A percentile compares a stretch with the other conserved stretches of the same genome.
Evolutionary conservation across 2,888 invertebrate genomes (phyloP).

Genomic region (Onchidella celtica): DNA sequence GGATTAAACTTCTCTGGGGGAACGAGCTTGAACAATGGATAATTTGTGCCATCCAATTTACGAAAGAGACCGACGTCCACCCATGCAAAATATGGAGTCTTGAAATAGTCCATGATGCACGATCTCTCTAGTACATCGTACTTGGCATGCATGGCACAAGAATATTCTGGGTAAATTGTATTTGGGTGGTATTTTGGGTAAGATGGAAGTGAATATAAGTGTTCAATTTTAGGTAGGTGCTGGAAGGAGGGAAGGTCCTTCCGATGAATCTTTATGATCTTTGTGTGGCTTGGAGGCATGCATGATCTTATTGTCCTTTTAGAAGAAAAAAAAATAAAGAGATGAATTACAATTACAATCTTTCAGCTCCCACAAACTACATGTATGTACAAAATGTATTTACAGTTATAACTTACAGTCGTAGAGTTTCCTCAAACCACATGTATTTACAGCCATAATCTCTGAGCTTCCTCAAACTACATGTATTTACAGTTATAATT

Average conservation of each 20-base stretch:
- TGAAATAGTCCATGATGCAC: constrained; percentile 46
- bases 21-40: constrained; percentile 54
- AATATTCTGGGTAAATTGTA: constrained; percentile 55
- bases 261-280: constrained; percentile 52
- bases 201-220: constrained; percentile 51
- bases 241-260: constrained; percentile 55
- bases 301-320: constrained; percentile 52
- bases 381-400: too few species aligned
- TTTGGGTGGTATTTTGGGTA: constrained; percentile 58
- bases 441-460: too few species aligned
- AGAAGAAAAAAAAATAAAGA: neutral
- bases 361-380: too few species aligned
- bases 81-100: constrained; percentile 59
- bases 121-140: constrained; percentile 55
- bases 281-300: constrained; percentile 52
- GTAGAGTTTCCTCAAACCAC: too few species aligned
- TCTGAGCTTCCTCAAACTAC: too few species aligned
- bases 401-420: too few species aligned
- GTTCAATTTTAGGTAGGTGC: constrained; percentile 46
- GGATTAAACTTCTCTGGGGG: constrained; percentile 56
- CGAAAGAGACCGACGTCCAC: constrained; percentile 56
- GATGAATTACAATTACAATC: neutral
- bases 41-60: constrained; percentile 48
- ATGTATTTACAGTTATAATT: too few species aligned
- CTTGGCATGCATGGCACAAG: constrained; percentile 58